Evolutionary conservation across 2,888 invertebrate species (phyloP).

Genomic region (Argyra leucocephala): DNA sequence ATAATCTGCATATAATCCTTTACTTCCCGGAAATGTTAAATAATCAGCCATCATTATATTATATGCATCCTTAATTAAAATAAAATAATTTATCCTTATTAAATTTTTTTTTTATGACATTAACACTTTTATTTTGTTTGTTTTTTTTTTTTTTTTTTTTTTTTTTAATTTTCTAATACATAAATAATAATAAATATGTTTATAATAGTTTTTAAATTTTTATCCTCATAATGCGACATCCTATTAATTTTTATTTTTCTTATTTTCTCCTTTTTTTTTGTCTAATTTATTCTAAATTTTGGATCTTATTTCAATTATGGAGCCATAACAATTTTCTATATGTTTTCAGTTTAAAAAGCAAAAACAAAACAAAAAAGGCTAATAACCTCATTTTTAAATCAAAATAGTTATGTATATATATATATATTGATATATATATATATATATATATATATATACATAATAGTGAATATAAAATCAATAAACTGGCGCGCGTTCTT

Average conservation of each 20-base stretch:
- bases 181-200: too few relatives aligned
- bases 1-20: neutral
- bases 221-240: too few relatives aligned
- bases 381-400: neutral
- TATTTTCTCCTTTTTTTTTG: too few relatives aligned
- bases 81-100: neutral
- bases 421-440: too few relatives aligned
- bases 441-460: too few relatives aligned
- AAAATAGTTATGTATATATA: neutral
- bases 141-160: neutral
- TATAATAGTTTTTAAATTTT: too few relatives aligned
- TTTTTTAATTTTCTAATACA: neutral
- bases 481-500: slow-evolving; percentile 2
- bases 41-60: neutral
- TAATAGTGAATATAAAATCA: neutral
- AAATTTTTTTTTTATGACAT: neutral
- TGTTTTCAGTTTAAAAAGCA: neutral
- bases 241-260: too few relatives aligned
- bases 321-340: neutral
- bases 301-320: neutral
- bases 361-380: neutral
- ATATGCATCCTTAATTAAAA: slow-evolving; percentile 4
- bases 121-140: neutral
- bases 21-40: slow-evolving; percentile 3
- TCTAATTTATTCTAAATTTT: too few relatives aligned